Conservation (phyloP, 2,888 invertebrate species). For the Brachynemurus nebulosus region DNA sequence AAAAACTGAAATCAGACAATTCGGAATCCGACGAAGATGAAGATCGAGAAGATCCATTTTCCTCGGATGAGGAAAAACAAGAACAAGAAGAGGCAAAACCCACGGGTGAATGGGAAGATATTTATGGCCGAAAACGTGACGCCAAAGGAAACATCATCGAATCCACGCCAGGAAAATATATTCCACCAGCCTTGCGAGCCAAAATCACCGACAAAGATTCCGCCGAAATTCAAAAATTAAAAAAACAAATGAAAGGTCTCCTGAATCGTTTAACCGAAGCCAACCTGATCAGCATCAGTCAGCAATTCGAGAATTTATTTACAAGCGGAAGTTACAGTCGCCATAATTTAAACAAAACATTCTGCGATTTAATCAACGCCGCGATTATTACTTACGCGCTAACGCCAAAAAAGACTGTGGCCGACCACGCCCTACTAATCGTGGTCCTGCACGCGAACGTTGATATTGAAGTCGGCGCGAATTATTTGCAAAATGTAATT, state of each 20-base stretch:
- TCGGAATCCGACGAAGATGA: slow-evolving; percentile 15
- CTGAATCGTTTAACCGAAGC: slow-evolving; percentile 76
- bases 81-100: slow-evolving; percentile 14
- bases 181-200: slow-evolving; percentile 69
- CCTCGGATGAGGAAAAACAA: slow-evolving; percentile 7
- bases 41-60: slow-evolving; percentile 10
- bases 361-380: slow-evolving; percentile 55
- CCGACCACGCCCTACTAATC: slow-evolving; percentile 74
- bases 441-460: slow-evolving; percentile 79
- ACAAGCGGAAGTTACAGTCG: slow-evolving; percentile 49
- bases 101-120: slow-evolving; percentile 65
- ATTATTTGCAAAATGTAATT: slow-evolving; percentile 64
- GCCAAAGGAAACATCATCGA: slow-evolving; percentile 64
- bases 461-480: slow-evolving; percentile 77
- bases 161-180: slow-evolving; percentile 45
- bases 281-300: slow-evolving; percentile 73
- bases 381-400: slow-evolving; percentile 46
- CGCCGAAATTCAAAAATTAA: slow-evolving; percentile 50
- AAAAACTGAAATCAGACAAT: slow-evolving; percentile 9
- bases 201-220: slow-evolving; percentile 34
- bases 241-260: slow-evolving; percentile 72
- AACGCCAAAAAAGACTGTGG: slow-evolving; percentile 60
- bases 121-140: slow-evolving; percentile 78
- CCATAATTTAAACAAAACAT: slow-evolving; percentile 66
- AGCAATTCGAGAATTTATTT: slow-evolving; percentile 67